Percentiles rank a stretch among this genome's conserved stretches.
phyloP scores from a whole-genome alignment of 2,888 invertebrate species.

The Lasiommata megera region DNA sequence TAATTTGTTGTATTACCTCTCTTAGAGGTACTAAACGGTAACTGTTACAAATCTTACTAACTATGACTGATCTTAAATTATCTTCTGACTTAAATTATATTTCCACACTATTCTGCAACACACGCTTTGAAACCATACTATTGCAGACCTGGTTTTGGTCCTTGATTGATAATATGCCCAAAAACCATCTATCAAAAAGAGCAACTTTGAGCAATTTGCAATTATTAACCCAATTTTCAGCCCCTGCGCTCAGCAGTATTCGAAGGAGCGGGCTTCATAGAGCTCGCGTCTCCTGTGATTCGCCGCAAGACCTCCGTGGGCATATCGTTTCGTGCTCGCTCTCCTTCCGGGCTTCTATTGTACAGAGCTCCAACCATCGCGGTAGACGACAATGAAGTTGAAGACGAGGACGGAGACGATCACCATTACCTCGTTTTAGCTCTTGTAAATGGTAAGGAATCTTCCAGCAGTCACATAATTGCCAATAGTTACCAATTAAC shows the following conservation, averaged over 20 bases:
- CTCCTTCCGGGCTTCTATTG: slow-evolving; percentile 85
- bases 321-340: slow-evolving; percentile 88
- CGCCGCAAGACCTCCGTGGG: slow-evolving; percentile 86
- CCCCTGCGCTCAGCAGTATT: slow-evolving; percentile 86
- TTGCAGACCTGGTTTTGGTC: no score
- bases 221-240: slow-evolving; percentile 51
- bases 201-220: no score
- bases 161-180: no score
- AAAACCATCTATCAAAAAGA: no score
- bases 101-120: no score
- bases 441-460: slow-evolving; percentile 51
- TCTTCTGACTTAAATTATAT: no score
- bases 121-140: no score
- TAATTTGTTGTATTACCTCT: no score
- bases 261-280: slow-evolving; percentile 89
- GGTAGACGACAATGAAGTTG: slow-evolving; percentile 49
- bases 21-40: no score
- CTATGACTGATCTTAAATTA: no score
- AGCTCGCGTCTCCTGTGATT: slow-evolving; percentile 86
- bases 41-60: no score
- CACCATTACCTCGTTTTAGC: slow-evolving; percentile 57
- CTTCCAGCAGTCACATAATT: background rate
- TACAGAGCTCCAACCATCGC: slow-evolving; percentile 80
- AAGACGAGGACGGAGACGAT: slow-evolving; percentile 53
- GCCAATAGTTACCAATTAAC: background rate